Conservation (phyloP, 2,888 invertebrate species). For the Diarsia dahlii region DNA sequence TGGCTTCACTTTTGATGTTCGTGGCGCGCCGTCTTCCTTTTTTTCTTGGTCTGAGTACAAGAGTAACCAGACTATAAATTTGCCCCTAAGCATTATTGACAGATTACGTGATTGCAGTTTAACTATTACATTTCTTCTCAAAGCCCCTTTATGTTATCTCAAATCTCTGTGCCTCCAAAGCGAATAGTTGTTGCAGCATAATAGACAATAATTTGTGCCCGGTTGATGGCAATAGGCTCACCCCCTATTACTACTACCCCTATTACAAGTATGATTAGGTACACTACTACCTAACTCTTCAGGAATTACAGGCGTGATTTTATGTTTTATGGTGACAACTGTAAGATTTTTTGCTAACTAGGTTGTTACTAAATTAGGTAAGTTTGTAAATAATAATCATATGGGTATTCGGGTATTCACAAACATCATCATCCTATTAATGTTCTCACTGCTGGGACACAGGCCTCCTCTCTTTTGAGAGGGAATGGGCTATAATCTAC, state of each 20-base stretch:
- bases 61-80: background rate
- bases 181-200: background rate
- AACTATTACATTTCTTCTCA: background rate
- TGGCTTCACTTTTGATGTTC: no score
- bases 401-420: background rate
- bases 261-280: no score
- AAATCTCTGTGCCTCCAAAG: background rate
- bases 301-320: no score
- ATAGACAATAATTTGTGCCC: background rate
- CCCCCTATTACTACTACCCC: no score
- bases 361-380: background rate
- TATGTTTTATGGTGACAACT: background rate
- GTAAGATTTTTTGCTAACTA: background rate
- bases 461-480: no score
- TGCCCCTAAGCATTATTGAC: background rate
- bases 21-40: no score
- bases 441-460: no score
- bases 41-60: no score
- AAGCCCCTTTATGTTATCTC: background rate
- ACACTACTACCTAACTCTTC: no score
- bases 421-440: no score
- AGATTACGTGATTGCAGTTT: background rate
- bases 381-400: background rate
- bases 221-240: no score
- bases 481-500: no score